phyloP scores from a whole-genome alignment of 2,888 invertebrate species.

The Drosophila fulvimacula region DNA sequence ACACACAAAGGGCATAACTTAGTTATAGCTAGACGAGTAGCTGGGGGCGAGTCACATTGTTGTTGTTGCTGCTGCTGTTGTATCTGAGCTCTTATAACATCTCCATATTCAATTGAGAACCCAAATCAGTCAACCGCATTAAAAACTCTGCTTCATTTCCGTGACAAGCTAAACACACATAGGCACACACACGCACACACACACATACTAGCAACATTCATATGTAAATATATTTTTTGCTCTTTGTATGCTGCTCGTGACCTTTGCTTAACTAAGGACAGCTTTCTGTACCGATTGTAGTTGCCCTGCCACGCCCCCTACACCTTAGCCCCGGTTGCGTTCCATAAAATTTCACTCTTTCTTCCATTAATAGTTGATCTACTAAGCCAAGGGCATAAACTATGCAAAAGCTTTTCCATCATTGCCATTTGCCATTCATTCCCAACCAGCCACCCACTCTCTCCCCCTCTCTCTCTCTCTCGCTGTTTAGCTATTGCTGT shows the following conservation, averaged over 20 bases:
- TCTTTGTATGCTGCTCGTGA: constrained; percentile 49
- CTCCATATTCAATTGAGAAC: constrained; percentile 53
- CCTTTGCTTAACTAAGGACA: constrained; percentile 57
- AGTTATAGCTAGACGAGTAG: constrained; percentile 28
- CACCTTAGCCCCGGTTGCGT: constrained; percentile 6
- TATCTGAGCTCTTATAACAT: constrained; percentile 17
- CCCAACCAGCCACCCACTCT: constrained; percentile 13
- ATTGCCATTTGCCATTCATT: constrained; percentile 59
- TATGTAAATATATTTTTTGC: constrained; percentile 59
- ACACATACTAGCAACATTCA: constrained; percentile 28
- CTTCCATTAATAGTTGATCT: constrained; percentile 77
- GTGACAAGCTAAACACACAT: constrained; percentile 35
- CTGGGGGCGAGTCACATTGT: constrained; percentile 14
- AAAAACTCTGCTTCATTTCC: constrained; percentile 59
- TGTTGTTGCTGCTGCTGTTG: constrained; percentile 15
- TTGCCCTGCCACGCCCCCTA: neutral
- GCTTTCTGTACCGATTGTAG: constrained; percentile 36
- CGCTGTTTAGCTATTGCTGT: constrained; percentile 17
- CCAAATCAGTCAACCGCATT: constrained; percentile 58
- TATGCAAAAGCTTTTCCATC: constrained; percentile 75
- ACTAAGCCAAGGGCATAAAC: constrained; percentile 72
- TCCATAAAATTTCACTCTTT: constrained; percentile 61
- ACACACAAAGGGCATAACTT: constrained; percentile 25
- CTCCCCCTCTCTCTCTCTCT: constrained; percentile 3
- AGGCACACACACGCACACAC: constrained; percentile 1